Conservation (phyloP, 2,113 vertebrate species). For the Crotalus helleri region DNA sequence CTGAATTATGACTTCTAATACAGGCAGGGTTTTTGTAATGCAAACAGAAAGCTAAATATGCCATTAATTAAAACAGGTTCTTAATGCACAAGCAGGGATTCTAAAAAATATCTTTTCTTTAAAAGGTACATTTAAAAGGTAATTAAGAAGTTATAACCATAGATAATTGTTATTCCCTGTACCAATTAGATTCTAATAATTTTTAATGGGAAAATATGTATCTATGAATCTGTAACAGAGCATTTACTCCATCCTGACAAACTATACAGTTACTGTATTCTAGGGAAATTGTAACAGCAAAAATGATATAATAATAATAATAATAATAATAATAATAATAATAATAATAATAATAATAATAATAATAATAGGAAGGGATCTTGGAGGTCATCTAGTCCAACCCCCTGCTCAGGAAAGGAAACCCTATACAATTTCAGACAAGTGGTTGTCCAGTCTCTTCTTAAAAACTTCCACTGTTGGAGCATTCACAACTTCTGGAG, state of each 20-base stretch:
- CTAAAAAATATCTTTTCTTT: not conserved
- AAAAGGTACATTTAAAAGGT: not conserved
- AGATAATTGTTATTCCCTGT: not conserved
- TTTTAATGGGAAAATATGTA: not conserved
- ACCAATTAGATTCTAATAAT: no score
- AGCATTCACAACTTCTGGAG: no score
- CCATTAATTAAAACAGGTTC: not conserved
- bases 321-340: no score
- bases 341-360: no score
- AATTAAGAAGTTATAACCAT: not conserved
- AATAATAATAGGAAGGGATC: no score
- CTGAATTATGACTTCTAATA: not conserved
- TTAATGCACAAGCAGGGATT: not conserved
- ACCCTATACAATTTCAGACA: no score
- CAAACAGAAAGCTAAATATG: not conserved
- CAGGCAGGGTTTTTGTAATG: not conserved
- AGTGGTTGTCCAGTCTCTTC: no score
- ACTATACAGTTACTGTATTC: not conserved
- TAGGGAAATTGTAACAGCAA: no score
- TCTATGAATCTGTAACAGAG: not conserved
- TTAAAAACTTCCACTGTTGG: no score
- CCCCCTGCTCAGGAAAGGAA: no score
- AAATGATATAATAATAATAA: not conserved
- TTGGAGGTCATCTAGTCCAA: no score
- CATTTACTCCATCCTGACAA: not conserved